Evolutionary conservation across 2,797 vertebrate species (phyloP).

Genomic region (Muscicapa striata): DNA sequence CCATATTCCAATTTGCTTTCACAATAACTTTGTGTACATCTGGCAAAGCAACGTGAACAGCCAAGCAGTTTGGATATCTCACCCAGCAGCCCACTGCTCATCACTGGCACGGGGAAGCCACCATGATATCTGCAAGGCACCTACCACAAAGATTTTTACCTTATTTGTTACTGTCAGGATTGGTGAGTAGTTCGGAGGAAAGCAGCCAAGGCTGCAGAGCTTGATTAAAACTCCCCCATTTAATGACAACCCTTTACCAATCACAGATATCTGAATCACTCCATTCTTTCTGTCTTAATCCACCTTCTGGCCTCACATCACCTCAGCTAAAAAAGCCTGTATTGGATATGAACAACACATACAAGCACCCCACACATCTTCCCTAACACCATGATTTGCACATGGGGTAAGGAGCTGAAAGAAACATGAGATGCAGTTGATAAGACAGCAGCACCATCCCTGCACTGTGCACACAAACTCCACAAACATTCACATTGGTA

Average conservation of each 20-base stretch:
- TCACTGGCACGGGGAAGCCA: not conserved
- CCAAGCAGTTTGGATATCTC: not conserved
- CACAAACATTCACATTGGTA: not conserved
- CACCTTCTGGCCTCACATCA: not conserved
- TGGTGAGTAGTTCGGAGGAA: not conserved
- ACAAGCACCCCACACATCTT: not conserved
- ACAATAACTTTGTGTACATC: not conserved
- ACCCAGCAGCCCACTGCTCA: not conserved
- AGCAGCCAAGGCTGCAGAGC: not conserved
- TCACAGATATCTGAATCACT: not conserved
- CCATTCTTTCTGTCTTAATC: not conserved
- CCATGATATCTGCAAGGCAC: not conserved
- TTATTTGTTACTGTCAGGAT: not conserved
- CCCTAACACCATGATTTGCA: not conserved
- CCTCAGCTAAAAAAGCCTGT: not conserved
- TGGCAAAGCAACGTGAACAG: fast-evolving
- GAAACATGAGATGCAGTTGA: not conserved
- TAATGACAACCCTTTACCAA: not conserved
- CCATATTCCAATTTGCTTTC: not conserved
- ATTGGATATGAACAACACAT: not conserved
- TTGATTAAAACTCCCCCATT: not conserved
- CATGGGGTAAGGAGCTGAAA: not conserved
- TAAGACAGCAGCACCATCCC: not conserved
- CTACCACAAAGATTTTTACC: not conserved
- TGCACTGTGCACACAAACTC: not conserved